Percentiles rank a stretch among this genome's conserved stretches.
These are phyloP conservation scores for Antechinus stuartii DNA, from an alignment of 2,113 vertebrate species.

Conservation along the genomic window DNA sequence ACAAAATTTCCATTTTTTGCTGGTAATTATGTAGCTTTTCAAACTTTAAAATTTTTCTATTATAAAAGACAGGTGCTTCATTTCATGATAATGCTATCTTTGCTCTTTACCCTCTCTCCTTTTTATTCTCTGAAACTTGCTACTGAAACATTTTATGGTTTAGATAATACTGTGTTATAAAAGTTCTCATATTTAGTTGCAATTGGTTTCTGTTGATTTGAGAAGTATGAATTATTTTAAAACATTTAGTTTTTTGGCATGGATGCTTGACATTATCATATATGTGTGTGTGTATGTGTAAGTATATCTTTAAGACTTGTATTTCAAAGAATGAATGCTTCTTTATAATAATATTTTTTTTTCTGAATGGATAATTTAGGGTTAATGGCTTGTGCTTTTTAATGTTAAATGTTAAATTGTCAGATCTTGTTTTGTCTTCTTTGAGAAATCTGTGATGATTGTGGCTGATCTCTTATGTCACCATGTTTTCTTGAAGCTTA, in stretches of 20 bases:
- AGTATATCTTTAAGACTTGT: neutral
- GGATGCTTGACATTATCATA: neutral
- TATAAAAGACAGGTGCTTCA: neutral
- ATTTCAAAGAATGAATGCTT: neutral
- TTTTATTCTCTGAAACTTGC: neutral
- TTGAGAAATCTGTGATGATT: neutral
- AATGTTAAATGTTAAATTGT: neutral
- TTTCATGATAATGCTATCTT: neutral
- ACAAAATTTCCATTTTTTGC: no score
- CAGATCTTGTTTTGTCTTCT: neutral
- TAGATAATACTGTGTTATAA: neutral
- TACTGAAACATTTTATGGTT: neutral
- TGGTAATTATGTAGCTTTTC: no score
- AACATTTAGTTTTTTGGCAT: neutral
- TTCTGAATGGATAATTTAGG: neutral
- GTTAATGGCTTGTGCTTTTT: neutral
- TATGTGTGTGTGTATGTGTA: neutral
- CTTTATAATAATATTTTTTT: neutral
- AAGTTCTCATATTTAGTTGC: neutral
- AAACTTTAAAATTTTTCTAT: neutral
- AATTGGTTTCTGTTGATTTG: neutral
- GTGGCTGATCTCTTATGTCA: neutral
- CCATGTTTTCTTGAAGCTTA: neutral
- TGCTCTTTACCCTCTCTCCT: neutral
- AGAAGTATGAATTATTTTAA: neutral